Evolutionary conservation across 2,113 vertebrate species (phyloP).

Genomic region (Thalassoma bifasciatum): DNA sequence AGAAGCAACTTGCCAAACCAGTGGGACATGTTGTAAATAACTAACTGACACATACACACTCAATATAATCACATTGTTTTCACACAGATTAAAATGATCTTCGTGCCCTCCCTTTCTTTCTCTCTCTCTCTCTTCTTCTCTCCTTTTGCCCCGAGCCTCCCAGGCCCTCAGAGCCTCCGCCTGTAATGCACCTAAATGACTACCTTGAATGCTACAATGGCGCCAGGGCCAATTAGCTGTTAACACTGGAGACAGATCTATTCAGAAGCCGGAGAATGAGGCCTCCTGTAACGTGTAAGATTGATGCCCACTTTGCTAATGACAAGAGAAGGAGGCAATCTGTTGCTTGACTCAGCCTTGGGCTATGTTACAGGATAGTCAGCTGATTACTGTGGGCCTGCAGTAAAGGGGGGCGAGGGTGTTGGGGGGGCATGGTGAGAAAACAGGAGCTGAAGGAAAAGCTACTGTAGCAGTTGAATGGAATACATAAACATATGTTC

Average conservation of each 20-base stretch:
- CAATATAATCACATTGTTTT: slow-evolving; percentile 64
- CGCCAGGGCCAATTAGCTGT: slow-evolving; percentile 83
- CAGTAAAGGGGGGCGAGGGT: slow-evolving; percentile 1
- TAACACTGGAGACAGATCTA: slow-evolving; percentile 77
- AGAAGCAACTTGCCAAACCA: slow-evolving; percentile 54
- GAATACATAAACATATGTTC: slow-evolving; percentile 3
- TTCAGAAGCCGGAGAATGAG: slow-evolving; percentile 73
- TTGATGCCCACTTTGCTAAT: slow-evolving; percentile 76
- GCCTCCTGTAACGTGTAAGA: slow-evolving; percentile 75
- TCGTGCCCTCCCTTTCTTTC: background rate
- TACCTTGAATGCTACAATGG: slow-evolving; percentile 77
- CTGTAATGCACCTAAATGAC: slow-evolving; percentile 83
- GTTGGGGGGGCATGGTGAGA: slow-evolving; percentile 4
- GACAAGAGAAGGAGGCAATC: slow-evolving; percentile 67
- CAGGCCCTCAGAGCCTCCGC: slow-evolving; percentile 54
- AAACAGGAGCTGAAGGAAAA: slow-evolving; percentile 18
- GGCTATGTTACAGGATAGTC: slow-evolving; percentile 63
- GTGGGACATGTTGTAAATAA: slow-evolving; percentile 45
- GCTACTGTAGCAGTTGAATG: slow-evolving; percentile 20
- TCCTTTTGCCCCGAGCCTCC: slow-evolving; percentile 37
- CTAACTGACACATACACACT: slow-evolving; percentile 23
- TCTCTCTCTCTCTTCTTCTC: slow-evolving; percentile 13
- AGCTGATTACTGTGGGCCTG: slow-evolving; percentile 58
- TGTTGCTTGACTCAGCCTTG: slow-evolving; percentile 59
- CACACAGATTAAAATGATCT: slow-evolving; percentile 54